phyloP scores from a whole-genome alignment of 2,888 invertebrate species.

The Drosophila greeni region DNA sequence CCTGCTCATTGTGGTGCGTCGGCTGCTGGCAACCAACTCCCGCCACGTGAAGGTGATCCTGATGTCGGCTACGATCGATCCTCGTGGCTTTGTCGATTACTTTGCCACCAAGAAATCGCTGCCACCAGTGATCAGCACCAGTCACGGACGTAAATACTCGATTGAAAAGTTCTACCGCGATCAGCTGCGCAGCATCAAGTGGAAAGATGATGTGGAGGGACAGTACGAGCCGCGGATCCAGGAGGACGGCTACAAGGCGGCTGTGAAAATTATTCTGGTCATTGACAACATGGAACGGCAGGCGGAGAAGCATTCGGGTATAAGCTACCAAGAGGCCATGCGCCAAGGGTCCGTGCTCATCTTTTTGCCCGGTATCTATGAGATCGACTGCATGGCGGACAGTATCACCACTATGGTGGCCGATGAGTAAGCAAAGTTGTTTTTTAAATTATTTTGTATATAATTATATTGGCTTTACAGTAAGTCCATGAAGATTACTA shows the following conservation, averaged over 20 bases:
- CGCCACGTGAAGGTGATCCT: slow-evolving; percentile 86
- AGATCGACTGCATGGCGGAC: slow-evolving; percentile 83
- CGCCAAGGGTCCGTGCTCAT: slow-evolving; percentile 84
- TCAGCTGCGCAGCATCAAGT: slow-evolving; percentile 78
- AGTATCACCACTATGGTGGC: slow-evolving; percentile 25
- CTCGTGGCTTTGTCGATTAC: slow-evolving; percentile 77
- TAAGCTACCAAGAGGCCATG: slow-evolving; percentile 40
- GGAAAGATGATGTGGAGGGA: slow-evolving; percentile 59
- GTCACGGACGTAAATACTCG: slow-evolving; percentile 80
- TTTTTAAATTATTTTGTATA: background rate
- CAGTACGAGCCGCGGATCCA: slow-evolving; percentile 81
- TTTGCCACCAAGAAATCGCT: slow-evolving; percentile 73
- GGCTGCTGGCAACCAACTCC: slow-evolving; percentile 84
- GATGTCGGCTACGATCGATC: slow-evolving; percentile 96
- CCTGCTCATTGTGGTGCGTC: slow-evolving; percentile 88
- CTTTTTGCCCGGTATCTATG: slow-evolving; percentile 92
- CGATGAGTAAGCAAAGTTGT: slow-evolving; percentile 38
- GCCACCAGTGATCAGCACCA: slow-evolving; percentile 82
- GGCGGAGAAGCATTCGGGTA: slow-evolving; percentile 68
- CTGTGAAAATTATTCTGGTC: slow-evolving; percentile 81
- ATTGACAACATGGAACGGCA: slow-evolving; percentile 79
- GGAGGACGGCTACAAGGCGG: slow-evolving; percentile 82
- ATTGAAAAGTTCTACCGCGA: slow-evolving; percentile 84
- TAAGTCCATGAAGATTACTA: slow-evolving; percentile 23
- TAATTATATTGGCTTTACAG: background rate